These are phyloP conservation scores for Arizona elegans DNA, from an alignment of 2,113 vertebrate genomes.

Conservation along the genomic window DNA sequence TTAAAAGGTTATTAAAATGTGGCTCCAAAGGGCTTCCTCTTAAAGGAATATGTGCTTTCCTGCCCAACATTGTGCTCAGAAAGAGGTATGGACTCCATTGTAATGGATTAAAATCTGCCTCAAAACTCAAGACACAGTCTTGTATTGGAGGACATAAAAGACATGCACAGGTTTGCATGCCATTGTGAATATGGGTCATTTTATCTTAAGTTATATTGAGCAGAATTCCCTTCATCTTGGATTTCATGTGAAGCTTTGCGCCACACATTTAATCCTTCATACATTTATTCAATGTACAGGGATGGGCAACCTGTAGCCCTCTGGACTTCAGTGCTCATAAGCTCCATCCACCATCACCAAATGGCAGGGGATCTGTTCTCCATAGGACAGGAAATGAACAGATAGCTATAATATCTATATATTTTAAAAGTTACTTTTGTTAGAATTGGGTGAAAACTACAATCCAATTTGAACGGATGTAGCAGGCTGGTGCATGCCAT, in stretches of 20 bases:
- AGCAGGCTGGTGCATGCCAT: background rate
- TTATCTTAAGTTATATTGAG: background rate
- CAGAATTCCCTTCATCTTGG: background rate
- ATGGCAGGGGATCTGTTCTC: background rate
- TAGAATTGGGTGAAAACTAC: background rate
- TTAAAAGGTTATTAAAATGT: conserved; percentile 46
- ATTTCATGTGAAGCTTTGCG: background rate
- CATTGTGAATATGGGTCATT: background rate
- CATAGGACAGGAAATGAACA: background rate
- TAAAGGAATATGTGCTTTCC: background rate
- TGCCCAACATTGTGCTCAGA: rapidly evolving
- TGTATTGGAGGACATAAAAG: background rate
- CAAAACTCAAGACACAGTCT: background rate
- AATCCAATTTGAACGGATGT: background rate
- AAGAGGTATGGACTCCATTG: background rate
- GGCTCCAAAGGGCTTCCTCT: conserved; percentile 18
- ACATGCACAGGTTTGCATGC: background rate
- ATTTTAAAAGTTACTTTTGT: background rate
- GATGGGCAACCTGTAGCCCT: background rate
- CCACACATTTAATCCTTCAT: background rate
- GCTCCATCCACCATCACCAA: background rate
- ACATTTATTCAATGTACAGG: background rate
- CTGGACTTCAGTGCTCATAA: background rate
- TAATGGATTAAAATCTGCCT: background rate
- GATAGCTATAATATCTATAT: background rate